A percentile compares a stretch with the other conserved stretches of the same genome.
Conservation (phyloP, 2,113 vertebrate genomes). For the Arvicanthis niloticus region DNA sequence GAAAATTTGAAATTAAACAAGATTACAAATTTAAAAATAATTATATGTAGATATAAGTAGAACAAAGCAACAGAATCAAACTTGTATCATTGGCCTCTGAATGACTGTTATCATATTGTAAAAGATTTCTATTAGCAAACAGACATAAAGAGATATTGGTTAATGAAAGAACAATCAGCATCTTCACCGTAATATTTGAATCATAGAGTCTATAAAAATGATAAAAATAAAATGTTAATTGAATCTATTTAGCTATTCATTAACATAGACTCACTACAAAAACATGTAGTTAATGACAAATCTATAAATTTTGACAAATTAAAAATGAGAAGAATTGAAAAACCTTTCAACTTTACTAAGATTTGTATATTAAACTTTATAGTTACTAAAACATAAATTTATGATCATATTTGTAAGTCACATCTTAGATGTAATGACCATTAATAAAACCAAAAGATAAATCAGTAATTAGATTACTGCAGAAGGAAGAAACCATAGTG, state of each 20-base stretch:
- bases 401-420: background rate
- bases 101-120: background rate
- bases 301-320: background rate
- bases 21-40: background rate
- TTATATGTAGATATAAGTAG: background rate
- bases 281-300: background rate
- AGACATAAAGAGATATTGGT: background rate
- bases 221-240: background rate
- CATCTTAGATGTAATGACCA: background rate
- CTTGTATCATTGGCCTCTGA: background rate
- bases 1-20: background rate
- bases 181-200: background rate
- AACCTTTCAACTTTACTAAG: background rate
- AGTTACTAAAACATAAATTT: conserved; percentile 7
- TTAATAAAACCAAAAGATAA: background rate
- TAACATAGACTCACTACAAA: background rate
- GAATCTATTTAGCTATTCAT: background rate
- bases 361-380: background rate
- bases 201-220: background rate
- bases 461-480: background rate
- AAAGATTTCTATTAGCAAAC: background rate
- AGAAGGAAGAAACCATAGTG: background rate
- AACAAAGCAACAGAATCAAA: background rate
- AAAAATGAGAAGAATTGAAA: background rate
- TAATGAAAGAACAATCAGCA: background rate